Base-by-base conservation (phyloP, 2,797 vertebrate species). In the Aplochiton taeniatus region DNA sequence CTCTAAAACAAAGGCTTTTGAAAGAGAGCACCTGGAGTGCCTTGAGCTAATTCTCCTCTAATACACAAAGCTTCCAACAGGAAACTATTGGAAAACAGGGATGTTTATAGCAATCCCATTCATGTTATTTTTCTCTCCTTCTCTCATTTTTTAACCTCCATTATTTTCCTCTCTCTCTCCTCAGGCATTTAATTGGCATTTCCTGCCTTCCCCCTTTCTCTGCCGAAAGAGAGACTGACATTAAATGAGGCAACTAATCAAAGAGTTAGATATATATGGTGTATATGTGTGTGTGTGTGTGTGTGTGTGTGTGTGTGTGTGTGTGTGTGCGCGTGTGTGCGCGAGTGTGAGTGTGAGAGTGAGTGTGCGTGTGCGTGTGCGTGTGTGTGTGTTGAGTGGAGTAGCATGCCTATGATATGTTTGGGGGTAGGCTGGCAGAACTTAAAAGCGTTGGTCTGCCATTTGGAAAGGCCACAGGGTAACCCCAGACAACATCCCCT, bases 111-210 rank as follows among this genome's bases (percentile, higher is more conserved):
- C 31, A 6, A 31, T 31, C 11, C 54, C 14, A 20, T 16, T 41
- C 9, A 8, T 57, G 20, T 57, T 8, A n/a, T 8, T 1, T 3
- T 10, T 9, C 53, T 3, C 53, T 31, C 7, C 11, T 9, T 58
- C 55, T 58, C 9, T 53, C 42, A 31, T 45, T 53, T 17, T 19
- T 11, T 46, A 48, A 47, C 8, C 11, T 72, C 19, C 58, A 17
- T 18, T 43, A 18, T n/a, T 10, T 11, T 56, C 19, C 17, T 47
- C 61, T 20, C 62, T 66, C 50, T 62, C 16, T 49, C 60, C 49
- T 68, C 47, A 5, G 59, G 41, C 54, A 63, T 60, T 80, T 87
- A 82, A 88, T 84, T 83, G 75, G 74, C 77, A 82, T 83, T 83
- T 76, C 48, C 66, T 71, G 44, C 67, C 55, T 69, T 67, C 63